phyloP scores from a whole-genome alignment of 53 echinoderm and acorn worm genomes.

The Apostichopus leukothele region DNA sequence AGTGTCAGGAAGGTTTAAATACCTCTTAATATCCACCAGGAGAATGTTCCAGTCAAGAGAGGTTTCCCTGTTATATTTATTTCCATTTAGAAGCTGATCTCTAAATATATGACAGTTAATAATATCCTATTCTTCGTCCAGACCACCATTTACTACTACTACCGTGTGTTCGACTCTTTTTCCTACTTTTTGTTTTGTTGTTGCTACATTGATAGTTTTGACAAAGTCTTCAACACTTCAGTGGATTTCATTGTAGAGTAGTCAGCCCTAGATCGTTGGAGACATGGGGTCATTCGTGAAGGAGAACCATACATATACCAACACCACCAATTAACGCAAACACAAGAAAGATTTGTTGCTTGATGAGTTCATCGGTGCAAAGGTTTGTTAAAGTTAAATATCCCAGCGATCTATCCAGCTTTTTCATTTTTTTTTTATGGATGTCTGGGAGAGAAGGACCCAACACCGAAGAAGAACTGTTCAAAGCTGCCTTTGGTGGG shows the following conservation, averaged over 20 bases:
- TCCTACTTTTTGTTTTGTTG: background rate
- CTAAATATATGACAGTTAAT: background rate
- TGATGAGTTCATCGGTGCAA: constrained; percentile 41
- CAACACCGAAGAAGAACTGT: background rate
- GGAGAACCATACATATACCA: constrained; percentile 23
- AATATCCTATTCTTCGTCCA: background rate
- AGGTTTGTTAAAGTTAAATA: constrained; percentile 5
- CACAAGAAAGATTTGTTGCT: constrained; percentile 39
- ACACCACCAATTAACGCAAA: constrained; percentile 46
- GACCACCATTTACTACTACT: background rate
- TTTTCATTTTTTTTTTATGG: background rate
- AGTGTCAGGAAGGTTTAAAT: background rate
- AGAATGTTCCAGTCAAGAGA: constrained; percentile 9
- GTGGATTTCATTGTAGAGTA: constrained; percentile 37
- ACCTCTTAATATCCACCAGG: background rate
- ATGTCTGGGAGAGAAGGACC: background rate
- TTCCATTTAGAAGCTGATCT: background rate
- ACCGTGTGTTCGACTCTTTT: background rate
- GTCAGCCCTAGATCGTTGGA: constrained; percentile 2
- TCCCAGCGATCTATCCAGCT: background rate
- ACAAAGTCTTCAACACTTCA: constrained; percentile 38
- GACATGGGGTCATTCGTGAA: constrained; percentile 39
- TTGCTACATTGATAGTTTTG: constrained; percentile 31
- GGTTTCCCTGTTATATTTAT: background rate
- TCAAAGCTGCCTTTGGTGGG: background rate